Evolutionary conservation across 2,888 invertebrate genomes (phyloP).

Genomic region (Galerucella calmariensis): DNA sequence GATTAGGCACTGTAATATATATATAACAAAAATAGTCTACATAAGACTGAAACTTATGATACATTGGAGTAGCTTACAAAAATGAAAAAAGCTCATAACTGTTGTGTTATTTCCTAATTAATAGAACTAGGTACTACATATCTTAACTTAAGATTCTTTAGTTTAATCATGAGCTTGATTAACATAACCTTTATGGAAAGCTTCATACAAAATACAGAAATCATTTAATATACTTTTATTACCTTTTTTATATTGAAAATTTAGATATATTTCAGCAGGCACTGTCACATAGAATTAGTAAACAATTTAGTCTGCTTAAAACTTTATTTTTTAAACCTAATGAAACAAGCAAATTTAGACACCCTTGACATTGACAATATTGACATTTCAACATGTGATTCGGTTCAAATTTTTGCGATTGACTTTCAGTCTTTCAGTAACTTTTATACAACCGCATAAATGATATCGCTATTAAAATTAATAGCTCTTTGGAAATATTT

Average conservation of each 20-base stretch:
- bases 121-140: neutral
- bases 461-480: neutral
- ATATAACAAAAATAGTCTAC: too few species aligned
- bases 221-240: neutral
- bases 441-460: neutral
- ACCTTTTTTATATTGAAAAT: slow-evolving; percentile 2
- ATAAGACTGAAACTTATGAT: too few species aligned
- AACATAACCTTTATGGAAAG: neutral
- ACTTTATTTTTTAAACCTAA: neutral
- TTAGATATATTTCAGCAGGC: neutral
- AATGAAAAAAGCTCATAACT: too few species aligned
- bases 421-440: too few species aligned
- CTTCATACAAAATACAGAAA: slow-evolving; percentile 6
- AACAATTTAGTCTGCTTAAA: neutral
- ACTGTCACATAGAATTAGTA: neutral
- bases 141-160: neutral
- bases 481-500: neutral
- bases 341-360: neutral
- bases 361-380: slow-evolving; percentile 13
- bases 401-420: slow-evolving; percentile 6
- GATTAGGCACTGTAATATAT: too few species aligned
- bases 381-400: slow-evolving; percentile 14
- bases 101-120: too few species aligned
- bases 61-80: too few species aligned
- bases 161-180: neutral